These are phyloP conservation scores for Chironomus riparius DNA, from an alignment of 2,888 invertebrate species.

Conservation along the genomic window DNA sequence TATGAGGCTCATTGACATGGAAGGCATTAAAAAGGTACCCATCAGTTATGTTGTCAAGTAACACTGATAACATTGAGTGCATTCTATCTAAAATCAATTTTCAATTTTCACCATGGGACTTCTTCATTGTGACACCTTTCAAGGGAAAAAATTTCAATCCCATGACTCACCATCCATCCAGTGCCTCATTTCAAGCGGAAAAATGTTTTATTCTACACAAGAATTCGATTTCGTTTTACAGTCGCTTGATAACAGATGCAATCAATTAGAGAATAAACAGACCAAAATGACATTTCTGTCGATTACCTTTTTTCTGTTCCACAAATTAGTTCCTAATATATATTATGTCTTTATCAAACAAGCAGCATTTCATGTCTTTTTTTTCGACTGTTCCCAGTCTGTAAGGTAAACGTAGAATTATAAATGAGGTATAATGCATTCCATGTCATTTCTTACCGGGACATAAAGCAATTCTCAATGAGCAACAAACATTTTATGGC, in stretches of 20 bases:
- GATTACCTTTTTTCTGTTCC: neutral
- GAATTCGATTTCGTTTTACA: neutral
- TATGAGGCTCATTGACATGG: neutral
- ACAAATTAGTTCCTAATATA: constrained; percentile 1
- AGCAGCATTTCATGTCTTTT: too few species aligned
- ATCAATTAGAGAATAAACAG: constrained; percentile 10
- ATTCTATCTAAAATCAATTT: neutral
- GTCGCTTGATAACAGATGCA: constrained; percentile 1
- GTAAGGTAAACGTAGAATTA: too few species aligned
- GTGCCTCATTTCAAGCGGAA: neutral
- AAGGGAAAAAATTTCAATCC: neutral
- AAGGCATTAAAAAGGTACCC: neutral
- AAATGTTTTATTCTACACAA: neutral
- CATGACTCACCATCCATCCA: neutral
- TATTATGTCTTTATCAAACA: neutral
- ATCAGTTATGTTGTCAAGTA: constrained; percentile 1
- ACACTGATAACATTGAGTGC: constrained; percentile 6
- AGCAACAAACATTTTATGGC: constrained; percentile 20
- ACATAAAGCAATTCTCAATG: neutral
- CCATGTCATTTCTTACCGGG: neutral
- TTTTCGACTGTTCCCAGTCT: too few species aligned
- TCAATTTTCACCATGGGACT: neutral
- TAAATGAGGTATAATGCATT: too few species aligned
- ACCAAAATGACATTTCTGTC: neutral
- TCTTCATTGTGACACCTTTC: neutral